Base-by-base conservation (phyloP, 2,888 invertebrate genomes). In the Cosmorhoe ocellata region DNA sequence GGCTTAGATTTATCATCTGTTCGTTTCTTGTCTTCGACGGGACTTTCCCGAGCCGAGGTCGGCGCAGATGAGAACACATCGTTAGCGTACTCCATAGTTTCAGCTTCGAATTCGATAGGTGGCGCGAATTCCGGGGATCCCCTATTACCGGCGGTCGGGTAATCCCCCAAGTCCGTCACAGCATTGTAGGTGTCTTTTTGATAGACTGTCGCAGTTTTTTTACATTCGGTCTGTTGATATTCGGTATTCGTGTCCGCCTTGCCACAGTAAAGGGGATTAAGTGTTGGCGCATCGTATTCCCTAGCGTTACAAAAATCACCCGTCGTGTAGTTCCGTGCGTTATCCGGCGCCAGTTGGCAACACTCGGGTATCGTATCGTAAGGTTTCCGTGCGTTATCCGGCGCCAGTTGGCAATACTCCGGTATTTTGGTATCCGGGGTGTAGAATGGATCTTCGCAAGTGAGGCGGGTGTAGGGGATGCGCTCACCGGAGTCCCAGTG, bases 401-500 rank as follows among this genome's bases (percentile, higher is more conserved):
- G n/a, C n/a, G n/a, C n/a, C n/a, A n/a, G n/a, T n/a, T n/a, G 18
- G 18, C 18, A 5, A 18, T 3, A 18, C 18, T 2, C 18, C 5
- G 18, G 18, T 2, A 5, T 18, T 2, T 18, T 18, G 5, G 18
- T 18, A 18, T 18, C 18, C n/a, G n/a, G n/a, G n/a, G n/a, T n/a
- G n/a, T n/a, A n/a, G n/a, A n/a, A n/a, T n/a, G n/a, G n/a, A n/a
- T 34, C 13, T 13, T 34, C 14, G 27, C 3, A 2, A 2, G 18
- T 18, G 18, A 37, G 53, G 1, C 43, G 46, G 1, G 36, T 14
- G 59, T 54, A 58, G 11, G 50, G 53, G n/a, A 51, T 11, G 37
- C 33, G 90, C 94, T 94, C 92, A 94, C 95, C 95, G 76, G 94
- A 94, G 90, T 95, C 95, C 94, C 94, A 95, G 79, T 92, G 92